These are phyloP conservation scores for Anguilla obscura DNA, from an alignment of 2,797 vertebrate genomes.

Conservation along the genomic window DNA sequence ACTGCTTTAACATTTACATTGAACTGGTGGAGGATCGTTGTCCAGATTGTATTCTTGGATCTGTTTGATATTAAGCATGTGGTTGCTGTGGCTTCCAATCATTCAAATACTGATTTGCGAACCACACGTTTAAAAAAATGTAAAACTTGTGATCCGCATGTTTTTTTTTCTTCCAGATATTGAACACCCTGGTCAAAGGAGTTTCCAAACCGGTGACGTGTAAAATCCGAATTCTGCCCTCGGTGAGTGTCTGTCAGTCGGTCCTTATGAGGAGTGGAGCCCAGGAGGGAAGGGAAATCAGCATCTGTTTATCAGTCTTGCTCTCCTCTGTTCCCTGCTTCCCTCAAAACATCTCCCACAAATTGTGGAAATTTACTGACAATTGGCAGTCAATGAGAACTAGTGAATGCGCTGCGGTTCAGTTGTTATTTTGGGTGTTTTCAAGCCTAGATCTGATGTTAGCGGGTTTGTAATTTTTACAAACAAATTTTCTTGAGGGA, in stretches of 20 bases:
- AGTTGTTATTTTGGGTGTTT: neutral
- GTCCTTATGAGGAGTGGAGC: neutral
- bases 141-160: neutral
- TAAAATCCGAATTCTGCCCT: constrained; percentile 91
- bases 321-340: neutral
- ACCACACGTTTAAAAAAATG: neutral
- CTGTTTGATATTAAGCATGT: neutral
- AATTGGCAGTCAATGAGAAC: neutral
- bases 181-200: constrained; percentile 84
- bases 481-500: neutral
- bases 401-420: neutral
- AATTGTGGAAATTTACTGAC: neutral
- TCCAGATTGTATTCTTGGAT: too few species aligned
- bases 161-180: constrained; percentile 72
- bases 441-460: neutral
- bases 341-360: too few species aligned
- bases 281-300: neutral
- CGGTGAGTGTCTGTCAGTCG: constrained; percentile 70
- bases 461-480: neutral
- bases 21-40: too few species aligned
- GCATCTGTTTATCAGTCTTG: neutral
- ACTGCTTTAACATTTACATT: too few species aligned
- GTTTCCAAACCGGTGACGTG: constrained; percentile 87
- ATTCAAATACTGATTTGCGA: neutral
- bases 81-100: neutral